phyloP scores from a whole-genome alignment of 2,888 invertebrate species.

The Cinara cedri region DNA sequence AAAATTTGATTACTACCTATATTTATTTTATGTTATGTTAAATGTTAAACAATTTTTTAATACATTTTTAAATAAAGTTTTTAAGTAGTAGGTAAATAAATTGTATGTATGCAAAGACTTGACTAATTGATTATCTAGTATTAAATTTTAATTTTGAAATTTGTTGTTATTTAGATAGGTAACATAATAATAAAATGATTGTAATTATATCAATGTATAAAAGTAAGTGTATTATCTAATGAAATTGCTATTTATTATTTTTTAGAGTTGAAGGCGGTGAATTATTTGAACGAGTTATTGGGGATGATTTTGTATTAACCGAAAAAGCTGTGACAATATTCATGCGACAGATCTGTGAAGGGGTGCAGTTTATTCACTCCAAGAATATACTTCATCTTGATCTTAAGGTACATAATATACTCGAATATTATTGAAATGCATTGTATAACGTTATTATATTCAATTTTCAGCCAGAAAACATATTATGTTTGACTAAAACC shows the following conservation, averaged over 20 bases:
- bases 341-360: constrained; percentile 97
- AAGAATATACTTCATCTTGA: constrained; percentile 96
- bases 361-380: constrained; percentile 94
- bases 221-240: not conserved
- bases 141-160: not conserved
- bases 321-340: constrained; percentile 96
- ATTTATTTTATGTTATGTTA: constrained; percentile 20
- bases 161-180: not conserved
- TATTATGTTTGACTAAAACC: constrained; percentile 90
- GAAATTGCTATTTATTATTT: constrained; percentile 12
- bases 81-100: too few species aligned
- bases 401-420: constrained; percentile 94
- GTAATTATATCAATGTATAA: not conserved
- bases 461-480: constrained; percentile 88
- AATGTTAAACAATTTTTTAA: not conserved
- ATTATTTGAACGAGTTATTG: constrained; percentile 96
- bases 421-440: too few species aligned
- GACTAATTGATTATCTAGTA: not conserved
- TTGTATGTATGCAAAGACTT: not conserved
- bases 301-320: constrained; percentile 96
- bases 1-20: constrained; percentile 1
- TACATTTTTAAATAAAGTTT: too few species aligned
- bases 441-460: too few species aligned
- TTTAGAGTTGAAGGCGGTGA: constrained; percentile 97
- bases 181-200: too few species aligned